Evolutionary conservation across 2,797 vertebrate genomes (phyloP), one percentile per base, ranked within the genome.

Genomic region (Ibycter americanus): DNA sequence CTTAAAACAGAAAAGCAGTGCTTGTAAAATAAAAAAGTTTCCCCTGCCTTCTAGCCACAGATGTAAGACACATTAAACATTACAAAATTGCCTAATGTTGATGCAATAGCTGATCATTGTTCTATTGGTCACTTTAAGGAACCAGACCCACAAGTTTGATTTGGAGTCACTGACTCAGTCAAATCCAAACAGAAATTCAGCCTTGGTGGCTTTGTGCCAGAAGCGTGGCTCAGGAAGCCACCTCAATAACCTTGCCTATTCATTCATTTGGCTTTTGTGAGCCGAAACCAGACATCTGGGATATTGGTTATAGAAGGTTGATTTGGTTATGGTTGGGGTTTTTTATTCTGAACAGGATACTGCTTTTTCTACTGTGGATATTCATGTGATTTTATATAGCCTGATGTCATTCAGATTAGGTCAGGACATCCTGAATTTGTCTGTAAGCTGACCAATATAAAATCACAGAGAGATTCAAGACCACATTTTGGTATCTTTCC

Each of bases 371-470:
- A 17, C 40, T 82, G n/a, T 76, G 62, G 31, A 47, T 88, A 71
- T 93, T 96, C 83, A 47, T 56, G 25, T 66, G 44, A 73, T 83
- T 90, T 89, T 92, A 61, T 87, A 27, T 15, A 54, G 66, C 26
- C 71, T 92, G n/a, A 83, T 58, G 79, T 95, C 23, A 92, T 89
- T 92, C 62, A 83, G 73, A 84, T 91, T 94, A 90, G 86, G 63
- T 94, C 83, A 93, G 65, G 19, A 13, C 68, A 96, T 90, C 67
- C 76, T 90, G 85, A 93, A 94, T 93, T 71, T 68, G 16, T 85
- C 79, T 84, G 25, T 74, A 93, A 94, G 15, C 17, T 42, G 25
- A 92, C 21, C 21, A 95, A 66, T 19, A 68, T 14, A 89, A 90
- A 94, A 84, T 66, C 84, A 78, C 52, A 74, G 54, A 79, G 6